Conservation (phyloP, 2,888 invertebrate genomes). For the Allygus modestus region DNA sequence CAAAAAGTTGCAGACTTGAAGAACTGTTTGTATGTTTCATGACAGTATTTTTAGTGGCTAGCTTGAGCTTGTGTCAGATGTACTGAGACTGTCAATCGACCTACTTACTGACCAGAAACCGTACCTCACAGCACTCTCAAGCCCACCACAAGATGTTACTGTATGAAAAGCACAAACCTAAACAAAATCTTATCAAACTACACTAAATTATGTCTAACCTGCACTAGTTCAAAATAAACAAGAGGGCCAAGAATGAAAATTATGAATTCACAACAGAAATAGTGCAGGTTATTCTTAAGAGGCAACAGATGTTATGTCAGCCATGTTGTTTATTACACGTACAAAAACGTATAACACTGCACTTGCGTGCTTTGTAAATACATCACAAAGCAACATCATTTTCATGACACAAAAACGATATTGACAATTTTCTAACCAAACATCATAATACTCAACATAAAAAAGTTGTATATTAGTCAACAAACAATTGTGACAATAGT, state of each 20-base stretch:
- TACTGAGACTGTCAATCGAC: constrained; percentile 10
- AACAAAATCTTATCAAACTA: constrained; percentile 3
- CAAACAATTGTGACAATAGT: background rate
- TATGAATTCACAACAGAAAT: background rate
- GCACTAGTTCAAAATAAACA: constrained; percentile 12
- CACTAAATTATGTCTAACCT: constrained; percentile 13
- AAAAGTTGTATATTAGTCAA: too few species aligned
- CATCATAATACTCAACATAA: background rate
- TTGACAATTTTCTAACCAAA: background rate
- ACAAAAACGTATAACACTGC: background rate
- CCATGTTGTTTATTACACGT: background rate
- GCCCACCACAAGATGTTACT: background rate
- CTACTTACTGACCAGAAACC: constrained; percentile 8
- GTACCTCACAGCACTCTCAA: background rate
- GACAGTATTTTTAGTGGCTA: background rate
- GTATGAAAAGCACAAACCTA: constrained; percentile 12
- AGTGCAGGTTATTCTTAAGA: constrained; percentile 6
- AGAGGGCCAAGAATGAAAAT: background rate
- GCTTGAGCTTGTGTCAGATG: background rate
- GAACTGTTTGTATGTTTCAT: background rate
- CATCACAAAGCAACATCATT: background rate
- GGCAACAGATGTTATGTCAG: constrained; percentile 50
- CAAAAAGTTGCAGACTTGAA: background rate
- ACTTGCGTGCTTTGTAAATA: background rate
- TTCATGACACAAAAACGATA: background rate